Evolutionary conservation across 1,140 invertebrate genomes (phyloP).

Genomic region (Caerostris darwini): DNA sequence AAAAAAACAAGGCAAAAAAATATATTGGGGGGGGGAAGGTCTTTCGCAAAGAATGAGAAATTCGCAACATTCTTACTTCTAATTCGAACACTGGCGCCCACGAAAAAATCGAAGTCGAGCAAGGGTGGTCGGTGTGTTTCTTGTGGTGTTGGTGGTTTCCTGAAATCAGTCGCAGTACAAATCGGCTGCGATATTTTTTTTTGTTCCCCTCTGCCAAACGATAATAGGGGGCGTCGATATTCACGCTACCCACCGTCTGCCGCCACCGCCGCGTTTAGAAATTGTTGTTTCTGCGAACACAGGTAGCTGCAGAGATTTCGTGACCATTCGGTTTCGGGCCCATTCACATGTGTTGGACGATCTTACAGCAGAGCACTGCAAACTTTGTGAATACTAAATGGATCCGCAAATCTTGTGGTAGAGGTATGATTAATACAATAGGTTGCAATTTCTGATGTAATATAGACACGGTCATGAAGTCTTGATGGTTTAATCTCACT

Average conservation of each 20-base stretch:
- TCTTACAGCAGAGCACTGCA: too few species aligned
- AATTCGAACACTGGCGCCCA: conserved; percentile 18
- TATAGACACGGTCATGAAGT: too few species aligned
- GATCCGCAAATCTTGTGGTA: too few species aligned
- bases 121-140: conserved; percentile 15
- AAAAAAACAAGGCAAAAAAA: neutral
- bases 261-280: neutral
- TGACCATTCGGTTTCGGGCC: neutral
- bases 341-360: too few species aligned
- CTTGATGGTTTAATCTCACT: too few species aligned
- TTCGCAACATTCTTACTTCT: neutral
- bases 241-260: conserved; percentile 16
- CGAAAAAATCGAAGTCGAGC: neutral
- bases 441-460: too few species aligned
- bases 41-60: neutral
- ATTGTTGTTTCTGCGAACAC: conserved; percentile 39
- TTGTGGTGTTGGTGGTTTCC: conserved; percentile 19
- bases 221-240: conserved; percentile 26
- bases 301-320: neutral
- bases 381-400: too few species aligned
- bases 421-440: too few species aligned
- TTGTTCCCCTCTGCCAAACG: neutral
- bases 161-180: neutral
- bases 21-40: neutral
- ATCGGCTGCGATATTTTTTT: neutral